phyloP scores from a whole-genome alignment of 1,140 invertebrate species.

The Neodiprion fabricii region DNA sequence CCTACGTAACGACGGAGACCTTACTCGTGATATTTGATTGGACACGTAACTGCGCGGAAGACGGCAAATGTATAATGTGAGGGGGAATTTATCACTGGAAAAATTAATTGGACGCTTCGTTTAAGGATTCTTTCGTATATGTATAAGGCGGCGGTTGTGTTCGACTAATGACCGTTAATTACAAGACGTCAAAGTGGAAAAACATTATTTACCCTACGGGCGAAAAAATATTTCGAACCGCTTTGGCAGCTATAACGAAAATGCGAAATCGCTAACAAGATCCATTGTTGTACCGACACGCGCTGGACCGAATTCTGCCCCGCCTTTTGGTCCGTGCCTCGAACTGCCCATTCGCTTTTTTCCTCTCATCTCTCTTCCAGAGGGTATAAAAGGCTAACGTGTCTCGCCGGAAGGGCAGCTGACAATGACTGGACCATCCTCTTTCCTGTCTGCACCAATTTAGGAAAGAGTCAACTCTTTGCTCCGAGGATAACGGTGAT shows the following conservation, averaged over 20 bases:
- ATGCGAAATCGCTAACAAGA: slow-evolving; percentile 25
- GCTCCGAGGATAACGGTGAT: no score
- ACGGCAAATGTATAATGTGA: neutral
- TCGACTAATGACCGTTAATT: slow-evolving; percentile 3
- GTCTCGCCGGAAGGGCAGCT: neutral
- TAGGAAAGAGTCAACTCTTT: no score
- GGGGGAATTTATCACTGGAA: neutral
- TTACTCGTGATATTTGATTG: neutral
- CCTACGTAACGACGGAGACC: neutral
- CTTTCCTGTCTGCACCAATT: no score
- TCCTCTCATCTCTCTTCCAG: no score
- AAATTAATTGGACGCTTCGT: no score
- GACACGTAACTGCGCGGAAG: neutral
- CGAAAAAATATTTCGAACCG: neutral
- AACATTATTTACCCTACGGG: neutral
- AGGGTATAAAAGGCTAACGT: no score
- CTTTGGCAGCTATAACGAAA: neutral
- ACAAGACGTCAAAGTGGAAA: slow-evolving; percentile 16
- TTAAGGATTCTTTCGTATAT: no score
- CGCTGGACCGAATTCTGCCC: neutral
- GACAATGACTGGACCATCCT: neutral
- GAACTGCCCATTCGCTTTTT: no score
- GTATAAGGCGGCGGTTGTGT: neutral
- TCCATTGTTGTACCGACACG: neutral
- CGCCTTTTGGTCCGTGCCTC: neutral